Conservation (phyloP, 2,797 vertebrate genomes). For the Bovichtus diacanthus region DNA sequence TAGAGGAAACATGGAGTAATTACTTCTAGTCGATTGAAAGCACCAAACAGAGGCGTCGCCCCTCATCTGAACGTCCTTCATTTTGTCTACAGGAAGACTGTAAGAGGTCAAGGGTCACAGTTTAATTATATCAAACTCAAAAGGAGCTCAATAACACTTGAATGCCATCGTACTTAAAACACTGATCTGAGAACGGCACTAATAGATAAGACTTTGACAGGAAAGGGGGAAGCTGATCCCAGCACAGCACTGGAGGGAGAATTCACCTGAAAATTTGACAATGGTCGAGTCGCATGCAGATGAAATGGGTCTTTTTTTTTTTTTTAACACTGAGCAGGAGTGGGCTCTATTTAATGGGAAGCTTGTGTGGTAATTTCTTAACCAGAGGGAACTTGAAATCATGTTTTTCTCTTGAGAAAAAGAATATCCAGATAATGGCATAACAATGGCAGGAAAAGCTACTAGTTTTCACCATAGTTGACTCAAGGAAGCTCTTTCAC, state of each 20-base stretch:
- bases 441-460: slow-evolving; percentile 29
- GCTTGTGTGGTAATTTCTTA: slow-evolving; percentile 14
- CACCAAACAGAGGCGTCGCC: slow-evolving; percentile 49
- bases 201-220: slow-evolving; percentile 24
- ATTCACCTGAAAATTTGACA: slow-evolving; percentile 13
- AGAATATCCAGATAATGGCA: slow-evolving; percentile 22
- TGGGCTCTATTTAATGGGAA: slow-evolving; percentile 17
- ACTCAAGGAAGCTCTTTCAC: slow-evolving; percentile 42
- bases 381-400: slow-evolving; percentile 18
- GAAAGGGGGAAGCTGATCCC: slow-evolving; percentile 8
- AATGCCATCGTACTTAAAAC: slow-evolving; percentile 16
- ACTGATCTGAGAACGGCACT: slow-evolving; percentile 35
- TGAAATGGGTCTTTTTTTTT: neutral
- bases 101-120: slow-evolving; percentile 60
- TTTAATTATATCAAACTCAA: slow-evolving; percentile 45
- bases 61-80: slow-evolving; percentile 55
- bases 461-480: slow-evolving; percentile 30
- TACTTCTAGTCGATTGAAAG: slow-evolving; percentile 37
- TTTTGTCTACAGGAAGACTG: slow-evolving; percentile 63
- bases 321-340: slow-evolving; percentile 27
- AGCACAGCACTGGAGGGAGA: slow-evolving; percentile 15
- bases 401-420: slow-evolving; percentile 41
- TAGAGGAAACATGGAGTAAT: slow-evolving; percentile 21
- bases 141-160: slow-evolving; percentile 36
- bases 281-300: slow-evolving; percentile 52